Evolutionary conservation across 2,797 vertebrate species (phyloP).

Genomic region (Yasuhikotakia modesta): DNA sequence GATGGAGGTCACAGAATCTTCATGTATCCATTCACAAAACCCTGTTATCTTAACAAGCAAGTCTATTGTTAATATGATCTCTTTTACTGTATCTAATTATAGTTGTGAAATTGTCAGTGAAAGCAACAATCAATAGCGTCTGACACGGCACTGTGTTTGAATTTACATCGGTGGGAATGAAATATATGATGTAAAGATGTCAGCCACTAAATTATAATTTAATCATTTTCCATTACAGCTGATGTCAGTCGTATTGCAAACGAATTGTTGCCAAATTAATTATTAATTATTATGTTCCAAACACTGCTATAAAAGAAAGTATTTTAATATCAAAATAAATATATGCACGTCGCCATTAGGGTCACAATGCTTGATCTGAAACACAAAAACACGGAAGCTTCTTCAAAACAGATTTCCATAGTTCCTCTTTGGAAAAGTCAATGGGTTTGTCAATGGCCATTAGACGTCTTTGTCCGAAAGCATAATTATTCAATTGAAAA

Average conservation of each 20-base stretch:
- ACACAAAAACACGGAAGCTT: neutral
- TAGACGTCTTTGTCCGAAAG: constrained; percentile 2
- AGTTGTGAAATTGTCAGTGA: neutral
- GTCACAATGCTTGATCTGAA: neutral
- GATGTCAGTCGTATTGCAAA: neutral
- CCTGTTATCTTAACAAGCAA: neutral
- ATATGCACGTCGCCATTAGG: neutral
- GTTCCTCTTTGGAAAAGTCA: neutral
- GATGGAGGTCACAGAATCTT: constrained; percentile 2
- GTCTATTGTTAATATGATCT: neutral
- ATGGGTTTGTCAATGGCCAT: neutral
- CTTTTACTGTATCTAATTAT: constrained; percentile 2
- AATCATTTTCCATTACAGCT: neutral
- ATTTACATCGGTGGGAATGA: neutral
- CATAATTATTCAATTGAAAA: constrained; percentile 23
- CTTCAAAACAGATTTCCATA: constrained; percentile 6
- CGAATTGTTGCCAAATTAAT: neutral
- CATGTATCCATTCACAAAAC: constrained; percentile 11
- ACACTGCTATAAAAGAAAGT: neutral
- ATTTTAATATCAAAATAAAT: neutral
- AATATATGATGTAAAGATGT: neutral
- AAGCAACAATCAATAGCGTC: neutral
- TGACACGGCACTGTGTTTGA: neutral
- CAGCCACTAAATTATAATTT: neutral
- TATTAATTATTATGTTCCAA: too few relatives aligned